Base-by-base conservation (phyloP, 2,888 invertebrate species). In the Julus scandinavius region DNA sequence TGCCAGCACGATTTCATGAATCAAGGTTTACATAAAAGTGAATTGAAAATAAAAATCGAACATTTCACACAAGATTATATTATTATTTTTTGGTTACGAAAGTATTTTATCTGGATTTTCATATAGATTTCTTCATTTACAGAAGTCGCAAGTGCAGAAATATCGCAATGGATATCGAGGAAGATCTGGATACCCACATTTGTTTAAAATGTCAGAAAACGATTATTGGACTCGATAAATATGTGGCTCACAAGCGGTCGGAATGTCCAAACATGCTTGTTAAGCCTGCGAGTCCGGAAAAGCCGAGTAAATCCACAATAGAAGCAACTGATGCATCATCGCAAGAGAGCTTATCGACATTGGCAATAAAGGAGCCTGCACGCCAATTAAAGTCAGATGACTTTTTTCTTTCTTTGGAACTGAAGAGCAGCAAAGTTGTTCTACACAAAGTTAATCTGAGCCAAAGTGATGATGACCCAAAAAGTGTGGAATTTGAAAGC, bases 201-300 rank as follows among this genome's bases (percentile, higher is more conserved):
- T 98, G 98, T 92, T 95, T 97, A 91, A 96, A 96, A 91, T 98
- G 98, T 93, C 96, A 96, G 90, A 92, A 94, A 29, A 97, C 97
- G 3, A 95, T 98, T 89, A 93, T 95, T 63, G 98, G 98, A 0
- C 93, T 98, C n/a, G 95, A 96, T 83, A 96, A 96, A 92, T 98
- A 98, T 92, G 95, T 98, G 45, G 94, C 94, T 72, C 98, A 98
- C 91, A 94, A 97, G 84, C 96, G 96, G 91, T 93, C 94, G 54
- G 94, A 94, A 90, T 97, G 97, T 91, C 93, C 45, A 50, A 86
- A 54, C 29, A 50, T 86, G 85, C 7, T 40, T 7, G 7, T 85
- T n/a, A 85, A 63, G n/a, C n/a, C 63, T 63, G 63, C n/a, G 5
- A 7, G 20, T 63, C 63, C n/a, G 63, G 85, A 85, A 17, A 45